phyloP scores from a whole-genome alignment of 2,797 vertebrate genomes.

The Aselliscus stoliczkanus region DNA sequence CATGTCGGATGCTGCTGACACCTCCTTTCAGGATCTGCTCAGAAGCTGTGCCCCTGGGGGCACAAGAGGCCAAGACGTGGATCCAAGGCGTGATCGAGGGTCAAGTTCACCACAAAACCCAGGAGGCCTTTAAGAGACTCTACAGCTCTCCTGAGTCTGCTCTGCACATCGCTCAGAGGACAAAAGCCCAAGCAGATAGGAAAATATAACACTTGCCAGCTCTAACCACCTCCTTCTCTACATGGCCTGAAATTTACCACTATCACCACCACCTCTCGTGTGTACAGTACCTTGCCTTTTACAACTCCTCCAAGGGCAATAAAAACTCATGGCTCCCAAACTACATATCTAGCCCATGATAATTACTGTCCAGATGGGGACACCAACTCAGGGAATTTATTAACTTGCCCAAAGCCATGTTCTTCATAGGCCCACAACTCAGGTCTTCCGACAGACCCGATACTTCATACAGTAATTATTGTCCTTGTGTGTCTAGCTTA shows the following conservation, averaged over 20 bases:
- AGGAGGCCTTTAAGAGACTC: neutral
- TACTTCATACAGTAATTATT: neutral
- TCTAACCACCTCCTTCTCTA: too few species aligned
- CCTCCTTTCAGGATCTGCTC: neutral
- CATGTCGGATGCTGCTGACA: neutral
- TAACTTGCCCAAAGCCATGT: neutral
- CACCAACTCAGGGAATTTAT: neutral
- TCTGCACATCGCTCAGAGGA: neutral
- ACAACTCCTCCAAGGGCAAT: neutral
- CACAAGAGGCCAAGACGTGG: neutral
- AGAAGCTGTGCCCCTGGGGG: neutral
- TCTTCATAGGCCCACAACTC: neutral
- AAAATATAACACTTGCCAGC: neutral
- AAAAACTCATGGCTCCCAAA: neutral
- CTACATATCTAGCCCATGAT: neutral
- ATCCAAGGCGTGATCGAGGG: neutral
- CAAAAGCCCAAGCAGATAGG: neutral
- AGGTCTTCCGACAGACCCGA: neutral
- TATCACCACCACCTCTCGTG: neutral
- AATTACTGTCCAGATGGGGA: neutral
- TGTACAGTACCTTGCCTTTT: neutral
- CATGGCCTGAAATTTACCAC: neutral
- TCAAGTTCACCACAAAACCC: neutral
- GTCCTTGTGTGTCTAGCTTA: neutral
- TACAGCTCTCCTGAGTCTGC: neutral